Percentiles rank a stretch among this genome's conserved stretches.
Evolutionary conservation across 2,797 vertebrate species (phyloP).

Genomic region (Loris lydekkerianus): DNA sequence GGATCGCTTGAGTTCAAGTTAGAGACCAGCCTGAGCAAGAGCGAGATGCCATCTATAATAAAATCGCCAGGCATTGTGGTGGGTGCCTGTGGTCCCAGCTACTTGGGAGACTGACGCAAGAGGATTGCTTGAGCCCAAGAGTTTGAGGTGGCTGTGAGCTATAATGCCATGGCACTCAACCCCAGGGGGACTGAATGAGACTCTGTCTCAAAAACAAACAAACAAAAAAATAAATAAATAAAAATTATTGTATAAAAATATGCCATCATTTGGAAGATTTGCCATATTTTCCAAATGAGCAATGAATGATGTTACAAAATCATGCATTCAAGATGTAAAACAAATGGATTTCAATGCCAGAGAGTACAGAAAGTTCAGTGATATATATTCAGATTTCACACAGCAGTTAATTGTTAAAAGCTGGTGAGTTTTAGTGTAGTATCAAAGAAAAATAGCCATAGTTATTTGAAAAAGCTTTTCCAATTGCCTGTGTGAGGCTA

Average conservation of each 20-base stretch:
- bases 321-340: not conserved
- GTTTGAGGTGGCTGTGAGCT: too few relatives aligned
- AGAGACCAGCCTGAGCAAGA: too few relatives aligned
- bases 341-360: not conserved
- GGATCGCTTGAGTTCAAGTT: too few relatives aligned
- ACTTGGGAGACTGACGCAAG: too few relatives aligned
- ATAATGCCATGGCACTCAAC: too few relatives aligned
- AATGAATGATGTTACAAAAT: not conserved
- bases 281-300: not conserved
- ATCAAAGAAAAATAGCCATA: constrained; percentile 6
- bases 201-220: not conserved
- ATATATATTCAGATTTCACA: not conserved
- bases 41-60: too few relatives aligned
- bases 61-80: too few relatives aligned
- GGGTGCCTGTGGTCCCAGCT: too few relatives aligned
- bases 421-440: not conserved
- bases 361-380: not conserved
- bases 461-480: not conserved
- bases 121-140: too few relatives aligned
- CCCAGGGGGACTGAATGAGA: not conserved
- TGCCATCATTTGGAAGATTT: not conserved
- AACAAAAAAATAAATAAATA: not conserved
- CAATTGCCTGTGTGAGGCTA: not conserved
- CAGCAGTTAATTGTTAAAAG: not conserved
- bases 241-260: not conserved